Conservation (phyloP, 2,888 invertebrate species). For the Scotopteryx bipunctaria region DNA sequence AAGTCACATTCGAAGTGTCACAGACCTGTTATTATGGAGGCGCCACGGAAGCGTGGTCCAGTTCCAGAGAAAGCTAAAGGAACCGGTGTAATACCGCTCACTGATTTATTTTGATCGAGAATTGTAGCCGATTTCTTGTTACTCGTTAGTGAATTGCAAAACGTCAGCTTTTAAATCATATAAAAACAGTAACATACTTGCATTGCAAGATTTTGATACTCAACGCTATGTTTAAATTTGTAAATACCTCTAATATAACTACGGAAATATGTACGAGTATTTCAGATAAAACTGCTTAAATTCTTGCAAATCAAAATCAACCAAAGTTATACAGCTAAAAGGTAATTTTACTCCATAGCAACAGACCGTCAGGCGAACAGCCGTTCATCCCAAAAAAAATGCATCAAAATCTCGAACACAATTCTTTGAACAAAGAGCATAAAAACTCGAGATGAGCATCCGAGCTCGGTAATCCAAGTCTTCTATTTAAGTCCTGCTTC, state of each 20-base stretch:
- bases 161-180: constrained; percentile 8
- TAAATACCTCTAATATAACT: too few species aligned
- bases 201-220: too few species aligned
- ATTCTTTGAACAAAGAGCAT: constrained; percentile 17
- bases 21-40: constrained; percentile 47
- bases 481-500: constrained; percentile 27
- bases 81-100: constrained; percentile 43
- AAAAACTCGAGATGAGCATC: constrained; percentile 21
- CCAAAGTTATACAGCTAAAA: neutral
- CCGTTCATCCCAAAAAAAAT: neutral
- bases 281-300: too few species aligned
- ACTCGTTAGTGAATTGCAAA: constrained; percentile 22
- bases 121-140: constrained; percentile 25
- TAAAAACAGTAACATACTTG: neutral
- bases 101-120: constrained; percentile 28
- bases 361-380: neutral
- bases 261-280: too few species aligned
- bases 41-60: constrained; percentile 60
- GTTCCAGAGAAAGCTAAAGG: constrained; percentile 67
- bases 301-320: neutral
- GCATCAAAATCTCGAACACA: neutral
- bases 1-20: constrained; percentile 13
- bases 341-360: neutral
- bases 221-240: too few species aligned
- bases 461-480: constrained; percentile 19